Evolutionary conservation across 30 jellyfish, hydroid and myxozoan genomes (phyloP).

Genomic region (Aurelia sp.): DNA sequence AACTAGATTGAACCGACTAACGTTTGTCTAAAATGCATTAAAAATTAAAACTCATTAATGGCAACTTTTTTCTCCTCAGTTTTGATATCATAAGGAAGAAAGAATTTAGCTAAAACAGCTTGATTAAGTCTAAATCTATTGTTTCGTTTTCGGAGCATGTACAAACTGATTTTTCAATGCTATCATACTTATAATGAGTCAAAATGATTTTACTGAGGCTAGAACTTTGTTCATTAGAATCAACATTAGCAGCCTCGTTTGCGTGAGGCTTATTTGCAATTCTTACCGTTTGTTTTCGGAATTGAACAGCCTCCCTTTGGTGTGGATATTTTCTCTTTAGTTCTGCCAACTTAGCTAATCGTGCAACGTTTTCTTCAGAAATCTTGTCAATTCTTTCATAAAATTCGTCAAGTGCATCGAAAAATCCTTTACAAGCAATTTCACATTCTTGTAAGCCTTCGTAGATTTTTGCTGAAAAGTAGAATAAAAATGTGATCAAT

Average conservation of each 20-base stretch:
- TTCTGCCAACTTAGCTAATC: neutral
- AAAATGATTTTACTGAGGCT: neutral
- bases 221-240: neutral
- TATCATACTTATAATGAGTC: neutral
- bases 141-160: too few relatives aligned
- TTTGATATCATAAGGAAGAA: too few relatives aligned
- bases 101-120: too few relatives aligned
- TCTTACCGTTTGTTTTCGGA: neutral
- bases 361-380: neutral
- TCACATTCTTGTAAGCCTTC: conserved; percentile 13
- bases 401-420: conserved; percentile 15
- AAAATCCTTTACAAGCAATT: conserved; percentile 16
- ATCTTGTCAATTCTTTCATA: neutral
- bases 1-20: too few relatives aligned
- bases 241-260: neutral
- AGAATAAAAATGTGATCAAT: too few relatives aligned
- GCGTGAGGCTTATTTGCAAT: neutral
- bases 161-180: too few relatives aligned
- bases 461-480: neutral
- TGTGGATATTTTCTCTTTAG: neutral
- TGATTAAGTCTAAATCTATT: too few relatives aligned
- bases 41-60: too few relatives aligned
- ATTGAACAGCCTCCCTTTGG: neutral
- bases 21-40: too few relatives aligned
- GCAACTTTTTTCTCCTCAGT: too few relatives aligned